A percentile compares a stretch with the other conserved stretches of the same genome.
Conservation (phyloP, 1,140 invertebrate genomes). For the Papilio dardanus region DNA sequence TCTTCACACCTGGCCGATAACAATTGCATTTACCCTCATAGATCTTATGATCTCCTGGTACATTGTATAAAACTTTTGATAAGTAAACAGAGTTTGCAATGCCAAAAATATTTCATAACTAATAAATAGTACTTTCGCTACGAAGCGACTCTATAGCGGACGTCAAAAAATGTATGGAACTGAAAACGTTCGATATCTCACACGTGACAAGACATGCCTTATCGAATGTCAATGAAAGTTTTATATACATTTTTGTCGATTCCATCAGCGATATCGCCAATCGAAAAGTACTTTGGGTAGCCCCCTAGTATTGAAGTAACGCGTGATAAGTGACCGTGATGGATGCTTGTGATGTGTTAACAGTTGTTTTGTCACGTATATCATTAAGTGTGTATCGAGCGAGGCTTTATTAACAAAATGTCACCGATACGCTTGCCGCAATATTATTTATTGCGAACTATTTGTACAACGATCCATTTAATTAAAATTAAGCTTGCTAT, state of each 20-base stretch:
- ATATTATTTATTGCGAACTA: conserved; percentile 18
- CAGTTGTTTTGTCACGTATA: conserved; percentile 36
- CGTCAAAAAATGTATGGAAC: too few species aligned
- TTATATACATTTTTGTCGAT: too few species aligned
- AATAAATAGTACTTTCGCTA: too few species aligned
- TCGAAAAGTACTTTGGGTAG: too few species aligned
- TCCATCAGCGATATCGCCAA: too few species aligned
- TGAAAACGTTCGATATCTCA: too few species aligned
- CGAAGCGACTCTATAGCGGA: too few species aligned
- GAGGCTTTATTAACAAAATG: conserved; percentile 25
- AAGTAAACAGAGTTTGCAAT: too few species aligned
- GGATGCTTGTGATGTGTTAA: conserved; percentile 22
- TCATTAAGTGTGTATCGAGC: conserved; percentile 34
- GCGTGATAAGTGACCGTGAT: conserved; percentile 28
- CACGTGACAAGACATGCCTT: too few species aligned
- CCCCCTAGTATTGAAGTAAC: too few species aligned
- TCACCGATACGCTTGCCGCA: background rate
- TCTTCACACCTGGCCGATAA: conserved; percentile 20
- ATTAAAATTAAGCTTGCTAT: background rate
- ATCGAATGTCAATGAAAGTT: too few species aligned
- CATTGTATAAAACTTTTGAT: background rate
- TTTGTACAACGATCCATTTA: conserved; percentile 8
- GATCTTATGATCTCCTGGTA: conserved; percentile 1
- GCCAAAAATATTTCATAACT: too few species aligned
- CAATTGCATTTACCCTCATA: background rate